Conservation (phyloP, 2,888 invertebrate species). For the Drosophila hawaiiensis region DNA sequence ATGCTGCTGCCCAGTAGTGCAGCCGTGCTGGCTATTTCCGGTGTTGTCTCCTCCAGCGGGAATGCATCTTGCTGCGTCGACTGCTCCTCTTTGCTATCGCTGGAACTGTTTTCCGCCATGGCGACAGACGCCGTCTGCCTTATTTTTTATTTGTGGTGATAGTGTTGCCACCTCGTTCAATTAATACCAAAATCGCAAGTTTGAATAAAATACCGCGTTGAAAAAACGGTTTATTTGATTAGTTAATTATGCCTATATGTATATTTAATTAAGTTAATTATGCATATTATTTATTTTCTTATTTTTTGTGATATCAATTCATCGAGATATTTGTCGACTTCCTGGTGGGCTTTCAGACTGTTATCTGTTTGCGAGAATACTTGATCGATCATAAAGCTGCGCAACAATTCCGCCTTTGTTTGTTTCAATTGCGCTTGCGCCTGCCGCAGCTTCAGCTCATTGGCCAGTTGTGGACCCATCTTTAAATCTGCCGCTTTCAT, state of each 20-base stretch:
- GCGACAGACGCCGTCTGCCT: conserved; percentile 35
- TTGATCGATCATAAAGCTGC: conserved; percentile 71
- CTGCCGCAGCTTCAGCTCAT: conserved; percentile 76
- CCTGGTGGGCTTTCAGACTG: conserved; percentile 80
- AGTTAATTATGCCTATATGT: neutral
- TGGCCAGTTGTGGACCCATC: conserved; percentile 75
- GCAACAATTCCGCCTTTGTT: conserved; percentile 77
- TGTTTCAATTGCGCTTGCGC: conserved; percentile 76
- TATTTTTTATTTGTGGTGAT: conserved; percentile 27
- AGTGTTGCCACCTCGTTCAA: conserved; percentile 12
- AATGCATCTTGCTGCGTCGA: conserved; percentile 19
- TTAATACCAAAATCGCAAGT: neutral
- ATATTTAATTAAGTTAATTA: neutral
- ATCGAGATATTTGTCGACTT: conserved; percentile 76
- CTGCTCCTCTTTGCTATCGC: conserved; percentile 45
- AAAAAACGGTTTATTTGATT: neutral
- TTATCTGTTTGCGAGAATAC: conserved; percentile 75
- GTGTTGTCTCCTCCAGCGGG: conserved; percentile 21
- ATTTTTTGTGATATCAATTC: conserved; percentile 33
- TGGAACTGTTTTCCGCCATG: conserved; percentile 61
- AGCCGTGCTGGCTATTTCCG: neutral
- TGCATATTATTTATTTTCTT: neutral
- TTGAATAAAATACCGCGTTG: conserved; percentile 5
- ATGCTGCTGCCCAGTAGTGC: conserved; percentile 2
- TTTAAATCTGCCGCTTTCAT: conserved; percentile 79